phyloP scores from a whole-genome alignment of 1,140 invertebrate species.

The Ephestia elutella region DNA sequence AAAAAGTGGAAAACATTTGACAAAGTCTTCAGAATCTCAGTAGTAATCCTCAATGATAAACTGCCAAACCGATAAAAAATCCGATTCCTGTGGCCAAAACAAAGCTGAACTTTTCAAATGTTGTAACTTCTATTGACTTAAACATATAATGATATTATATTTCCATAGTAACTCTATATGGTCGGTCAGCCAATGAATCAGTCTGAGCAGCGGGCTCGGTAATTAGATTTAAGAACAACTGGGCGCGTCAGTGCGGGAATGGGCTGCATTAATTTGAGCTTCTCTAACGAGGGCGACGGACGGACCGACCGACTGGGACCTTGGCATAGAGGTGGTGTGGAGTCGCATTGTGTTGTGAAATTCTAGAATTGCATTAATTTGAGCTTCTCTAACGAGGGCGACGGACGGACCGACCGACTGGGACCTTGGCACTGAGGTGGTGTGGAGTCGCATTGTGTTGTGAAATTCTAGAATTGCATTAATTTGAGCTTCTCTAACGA shows the following conservation, averaged over 20 bases:
- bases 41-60: too few species aligned
- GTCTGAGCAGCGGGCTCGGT: slow-evolving; percentile 48
- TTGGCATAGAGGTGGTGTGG: slow-evolving; percentile 34
- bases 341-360: slow-evolving; percentile 22
- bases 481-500: slow-evolving; percentile 72
- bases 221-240: slow-evolving; percentile 74
- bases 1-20: too few species aligned
- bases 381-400: slow-evolving; percentile 70
- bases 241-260: slow-evolving; percentile 67
- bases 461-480: slow-evolving; percentile 37
- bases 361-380: slow-evolving; percentile 58
- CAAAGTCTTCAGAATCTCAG: too few species aligned
- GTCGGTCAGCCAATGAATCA: slow-evolving; percentile 54
- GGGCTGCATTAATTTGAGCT: slow-evolving; percentile 72
- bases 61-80: too few species aligned
- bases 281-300: slow-evolving; percentile 69
- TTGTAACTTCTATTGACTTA: too few species aligned
- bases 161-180: neutral
- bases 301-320: slow-evolving; percentile 49
- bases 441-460: slow-evolving; percentile 30
- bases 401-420: slow-evolving; percentile 49
- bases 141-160: too few species aligned
- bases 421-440: slow-evolving; percentile 40
- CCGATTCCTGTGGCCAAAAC: too few species aligned
- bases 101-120: too few species aligned